These are phyloP conservation scores for Avahi laniger DNA, from an alignment of 2,797 vertebrate genomes.

Conservation along the genomic window DNA sequence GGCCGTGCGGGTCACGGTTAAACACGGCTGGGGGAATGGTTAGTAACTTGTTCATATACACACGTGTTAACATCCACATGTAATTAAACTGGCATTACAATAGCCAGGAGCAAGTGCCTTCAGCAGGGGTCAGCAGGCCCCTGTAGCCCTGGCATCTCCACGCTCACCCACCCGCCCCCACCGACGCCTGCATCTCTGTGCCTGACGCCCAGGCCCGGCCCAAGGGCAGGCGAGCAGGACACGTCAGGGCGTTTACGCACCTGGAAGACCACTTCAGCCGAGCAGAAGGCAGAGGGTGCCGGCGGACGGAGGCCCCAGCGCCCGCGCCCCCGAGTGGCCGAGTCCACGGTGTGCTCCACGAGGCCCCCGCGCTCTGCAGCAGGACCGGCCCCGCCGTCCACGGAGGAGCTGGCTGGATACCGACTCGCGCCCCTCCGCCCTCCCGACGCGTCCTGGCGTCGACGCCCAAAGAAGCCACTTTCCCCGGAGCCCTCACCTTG, in stretches of 20 bases:
- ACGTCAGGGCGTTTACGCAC: too few relatives aligned
- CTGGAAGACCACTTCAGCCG: background rate
- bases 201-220: background rate
- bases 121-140: background rate
- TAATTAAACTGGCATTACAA: rapidly evolving
- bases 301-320: background rate
- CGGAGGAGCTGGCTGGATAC: background rate
- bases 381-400: background rate
- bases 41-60: background rate
- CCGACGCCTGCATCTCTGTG: background rate
- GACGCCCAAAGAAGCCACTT: background rate
- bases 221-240: too few relatives aligned
- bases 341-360: rapidly evolving
- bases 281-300: too few relatives aligned
- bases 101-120: too few relatives aligned
- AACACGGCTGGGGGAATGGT: background rate
- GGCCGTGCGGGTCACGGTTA: background rate
- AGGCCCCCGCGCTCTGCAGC: background rate
- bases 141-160: background rate
- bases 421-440: too few relatives aligned
- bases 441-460: background rate
- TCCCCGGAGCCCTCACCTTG: background rate
- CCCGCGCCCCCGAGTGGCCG: too few relatives aligned
- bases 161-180: too few relatives aligned
- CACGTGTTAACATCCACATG: rapidly evolving